These are phyloP conservation scores for Acipenser oxyrinchus DNA, from an alignment of 2,797 vertebrate genomes.

Conservation along the genomic window DNA sequence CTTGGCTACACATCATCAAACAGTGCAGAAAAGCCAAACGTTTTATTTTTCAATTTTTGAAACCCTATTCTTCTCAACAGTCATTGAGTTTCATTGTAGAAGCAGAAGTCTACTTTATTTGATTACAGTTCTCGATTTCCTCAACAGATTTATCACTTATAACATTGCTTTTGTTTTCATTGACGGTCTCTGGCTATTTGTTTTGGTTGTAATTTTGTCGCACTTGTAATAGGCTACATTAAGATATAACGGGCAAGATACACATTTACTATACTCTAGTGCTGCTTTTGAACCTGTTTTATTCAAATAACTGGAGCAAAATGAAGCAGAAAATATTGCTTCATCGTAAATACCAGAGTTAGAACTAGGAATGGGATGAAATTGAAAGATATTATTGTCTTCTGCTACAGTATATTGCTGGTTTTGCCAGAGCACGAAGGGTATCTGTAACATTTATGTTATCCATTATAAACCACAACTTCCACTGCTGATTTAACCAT, in stretches of 20 bases:
- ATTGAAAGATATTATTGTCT: neutral
- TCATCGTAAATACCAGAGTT: too few relatives aligned
- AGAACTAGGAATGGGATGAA: neutral
- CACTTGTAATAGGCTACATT: neutral
- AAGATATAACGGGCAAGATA: slow-evolving; percentile 52
- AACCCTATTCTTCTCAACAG: slow-evolving; percentile 73
- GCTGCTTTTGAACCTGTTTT: too few relatives aligned
- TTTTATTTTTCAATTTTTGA: slow-evolving; percentile 87
- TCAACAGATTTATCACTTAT: slow-evolving; percentile 73
- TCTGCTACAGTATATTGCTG: neutral
- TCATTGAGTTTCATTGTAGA: slow-evolving; percentile 73
- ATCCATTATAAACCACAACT: too few relatives aligned
- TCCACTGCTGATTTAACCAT: too few relatives aligned
- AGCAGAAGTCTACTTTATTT: slow-evolving; percentile 77
- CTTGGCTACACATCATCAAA: slow-evolving; percentile 91
- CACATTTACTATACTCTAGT: too few relatives aligned
- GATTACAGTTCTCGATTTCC: slow-evolving; percentile 79
- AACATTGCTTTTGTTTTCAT: slow-evolving; percentile 76
- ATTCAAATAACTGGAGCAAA: too few relatives aligned
- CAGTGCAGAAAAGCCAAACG: slow-evolving; percentile 84
- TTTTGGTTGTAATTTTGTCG: slow-evolving; percentile 70
- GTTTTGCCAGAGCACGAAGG: neutral
- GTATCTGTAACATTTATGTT: too few relatives aligned
- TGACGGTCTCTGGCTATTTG: slow-evolving; percentile 73
- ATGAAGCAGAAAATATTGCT: too few relatives aligned